A percentile compares a stretch with the other conserved stretches of the same genome.
Evolutionary conservation across 1,140 invertebrate species (phyloP).

Genomic region (Heliconius eleuchia): DNA sequence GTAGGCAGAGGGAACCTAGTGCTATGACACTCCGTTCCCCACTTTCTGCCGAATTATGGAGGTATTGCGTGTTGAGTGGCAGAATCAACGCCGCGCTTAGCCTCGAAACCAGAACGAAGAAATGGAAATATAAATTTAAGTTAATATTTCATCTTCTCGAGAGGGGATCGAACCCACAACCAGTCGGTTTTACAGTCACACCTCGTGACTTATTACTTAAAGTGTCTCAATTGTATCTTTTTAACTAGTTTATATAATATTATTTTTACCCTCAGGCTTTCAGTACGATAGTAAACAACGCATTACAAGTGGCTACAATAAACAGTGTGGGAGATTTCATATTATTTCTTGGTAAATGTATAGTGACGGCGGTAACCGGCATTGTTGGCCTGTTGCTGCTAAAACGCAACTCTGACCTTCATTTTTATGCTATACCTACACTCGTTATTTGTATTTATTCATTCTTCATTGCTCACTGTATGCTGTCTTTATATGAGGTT

Average conservation of each 20-base stretch:
- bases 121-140: too few species aligned
- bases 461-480: conserved; percentile 96
- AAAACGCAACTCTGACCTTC: conserved; percentile 86
- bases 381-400: conserved; percentile 88
- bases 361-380: conserved; percentile 90
- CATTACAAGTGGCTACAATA: conserved; percentile 93
- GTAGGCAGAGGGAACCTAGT: too few species aligned
- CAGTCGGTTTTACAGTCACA: too few species aligned
- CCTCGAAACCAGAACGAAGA: too few species aligned
- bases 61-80: too few species aligned
- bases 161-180: too few species aligned
- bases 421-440: conserved; percentile 93
- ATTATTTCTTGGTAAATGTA: conserved; percentile 95
- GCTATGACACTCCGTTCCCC: too few species aligned
- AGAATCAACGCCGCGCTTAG: too few species aligned
- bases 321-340: conserved; percentile 97
- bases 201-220: too few species aligned
- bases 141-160: too few species aligned
- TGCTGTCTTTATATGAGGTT: conserved; percentile 96
- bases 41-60: too few species aligned
- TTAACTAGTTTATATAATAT: background rate
- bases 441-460: conserved; percentile 93
- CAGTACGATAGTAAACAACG: conserved; percentile 90
- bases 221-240: too few species aligned
- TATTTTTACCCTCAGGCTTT: conserved; percentile 85